phyloP scores from a whole-genome alignment of 2,888 invertebrate genomes.

The Stegophylla sp. region DNA sequence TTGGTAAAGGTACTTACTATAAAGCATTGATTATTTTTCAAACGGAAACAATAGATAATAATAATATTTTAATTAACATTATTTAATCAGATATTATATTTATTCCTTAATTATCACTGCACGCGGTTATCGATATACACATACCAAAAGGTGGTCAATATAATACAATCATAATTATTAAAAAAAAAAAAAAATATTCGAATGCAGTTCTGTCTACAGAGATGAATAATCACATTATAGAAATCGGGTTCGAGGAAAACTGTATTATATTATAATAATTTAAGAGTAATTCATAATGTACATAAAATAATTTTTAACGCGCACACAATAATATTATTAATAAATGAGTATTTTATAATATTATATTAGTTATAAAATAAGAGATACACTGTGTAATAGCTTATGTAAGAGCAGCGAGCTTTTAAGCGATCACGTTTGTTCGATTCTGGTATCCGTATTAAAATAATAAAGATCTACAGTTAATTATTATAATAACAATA shows the following conservation, averaged over 20 bases:
- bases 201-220: not conserved
- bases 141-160: slow-evolving; percentile 3
- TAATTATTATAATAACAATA: not conserved
- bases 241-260: not conserved
- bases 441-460: slow-evolving; percentile 26
- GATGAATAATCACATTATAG: not conserved
- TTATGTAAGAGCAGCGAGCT: not conserved
- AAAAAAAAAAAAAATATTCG: too few species aligned
- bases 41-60: slow-evolving; percentile 1
- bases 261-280: not conserved
- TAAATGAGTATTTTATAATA: not conserved
- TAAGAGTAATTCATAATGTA: not conserved
- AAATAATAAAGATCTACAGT: slow-evolving; percentile 13
- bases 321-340: not conserved
- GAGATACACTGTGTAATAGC: not conserved
- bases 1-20: not conserved
- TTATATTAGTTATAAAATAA: not conserved
- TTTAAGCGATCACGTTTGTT: slow-evolving; percentile 20
- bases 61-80: not conserved
- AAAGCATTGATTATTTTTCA: slow-evolving; percentile 10
- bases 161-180: not conserved
- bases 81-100: slow-evolving; percentile 18
- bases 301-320: not conserved
- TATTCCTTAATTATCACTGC: slow-evolving; percentile 6
- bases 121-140: slow-evolving; percentile 3